phyloP scores from a whole-genome alignment of 2,888 invertebrate genomes.

The Urechis unicinctus region DNA sequence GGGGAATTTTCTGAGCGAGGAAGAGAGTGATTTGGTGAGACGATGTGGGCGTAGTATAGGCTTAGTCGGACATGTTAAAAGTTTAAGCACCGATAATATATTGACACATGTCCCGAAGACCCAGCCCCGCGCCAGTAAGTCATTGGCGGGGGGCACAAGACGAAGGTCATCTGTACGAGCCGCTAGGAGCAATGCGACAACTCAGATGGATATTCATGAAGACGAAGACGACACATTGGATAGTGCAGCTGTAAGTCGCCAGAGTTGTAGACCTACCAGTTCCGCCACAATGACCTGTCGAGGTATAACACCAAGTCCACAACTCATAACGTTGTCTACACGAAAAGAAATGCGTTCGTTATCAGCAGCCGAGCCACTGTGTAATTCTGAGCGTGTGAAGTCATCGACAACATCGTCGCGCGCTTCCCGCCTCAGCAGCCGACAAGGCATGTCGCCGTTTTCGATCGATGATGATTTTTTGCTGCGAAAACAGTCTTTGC shows the following conservation, averaged over 20 bases:
- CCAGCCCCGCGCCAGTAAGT: not conserved
- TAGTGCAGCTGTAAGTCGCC: not conserved
- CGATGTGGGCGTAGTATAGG: not conserved
- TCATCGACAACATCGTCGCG: no score
- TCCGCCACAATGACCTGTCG: not conserved
- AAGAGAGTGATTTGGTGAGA: not conserved
- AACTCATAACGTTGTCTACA: no score
- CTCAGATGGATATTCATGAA: no score
- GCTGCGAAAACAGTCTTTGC: not conserved
- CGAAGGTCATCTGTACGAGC: not conserved
- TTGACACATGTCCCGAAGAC: not conserved
- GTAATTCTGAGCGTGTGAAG: no score
- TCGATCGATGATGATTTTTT: not conserved
- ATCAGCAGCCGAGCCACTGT: no score
- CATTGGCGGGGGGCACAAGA: not conserved
- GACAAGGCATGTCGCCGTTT: no score
- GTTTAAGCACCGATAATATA: not conserved
- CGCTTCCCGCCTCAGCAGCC: not conserved
- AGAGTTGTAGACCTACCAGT: not conserved
- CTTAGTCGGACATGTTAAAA: not conserved
- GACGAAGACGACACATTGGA: not conserved
- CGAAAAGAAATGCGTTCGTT: no score
- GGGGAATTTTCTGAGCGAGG: not conserved
- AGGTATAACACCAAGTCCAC: not conserved
- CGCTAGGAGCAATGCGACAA: no score